These are phyloP conservation scores for Epizoanthus rinbou DNA, from an alignment of 92 coral and sea anemone species.

Conservation along the genomic window DNA sequence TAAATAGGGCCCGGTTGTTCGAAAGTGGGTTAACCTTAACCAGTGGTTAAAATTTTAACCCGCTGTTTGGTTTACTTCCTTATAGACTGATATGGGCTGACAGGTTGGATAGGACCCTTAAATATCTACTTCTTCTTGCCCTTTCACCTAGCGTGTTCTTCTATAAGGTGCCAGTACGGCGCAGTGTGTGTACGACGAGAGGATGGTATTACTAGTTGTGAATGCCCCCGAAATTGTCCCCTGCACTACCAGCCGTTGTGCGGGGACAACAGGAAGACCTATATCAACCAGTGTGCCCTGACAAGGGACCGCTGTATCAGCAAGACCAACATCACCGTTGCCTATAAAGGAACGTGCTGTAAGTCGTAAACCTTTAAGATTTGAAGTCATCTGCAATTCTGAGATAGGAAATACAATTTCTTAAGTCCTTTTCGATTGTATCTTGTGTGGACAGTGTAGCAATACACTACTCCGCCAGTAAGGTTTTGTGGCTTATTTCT, in stretches of 20 bases:
- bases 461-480: too few relatives aligned
- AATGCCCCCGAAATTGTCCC: conserved; percentile 83
- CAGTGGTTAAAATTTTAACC: too few relatives aligned
- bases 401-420: too few relatives aligned
- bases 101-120: neutral
- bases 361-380: conserved; percentile 33
- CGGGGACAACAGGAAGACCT: conserved; percentile 88
- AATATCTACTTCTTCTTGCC: neutral
- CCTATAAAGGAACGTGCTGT: conserved; percentile 87
- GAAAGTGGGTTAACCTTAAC: too few relatives aligned
- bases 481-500: too few relatives aligned
- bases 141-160: conserved; percentile 64
- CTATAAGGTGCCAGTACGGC: conserved; percentile 67
- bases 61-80: too few relatives aligned
- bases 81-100: too few relatives aligned
- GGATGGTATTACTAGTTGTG: conserved; percentile 82
- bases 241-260: conserved; percentile 84
- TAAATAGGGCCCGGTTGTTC: too few relatives aligned
- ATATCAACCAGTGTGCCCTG: conserved; percentile 86
- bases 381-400: too few relatives aligned
- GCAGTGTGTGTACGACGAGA: conserved; percentile 81
- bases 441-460: too few relatives aligned
- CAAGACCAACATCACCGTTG: conserved; percentile 54
- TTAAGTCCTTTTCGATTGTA: too few relatives aligned
- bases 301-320: conserved; percentile 78